A percentile compares a stretch with the other conserved stretches of the same genome.
Conservation (phyloP, 2,113 vertebrate species). For the Xiphophorus hellerii region DNA sequence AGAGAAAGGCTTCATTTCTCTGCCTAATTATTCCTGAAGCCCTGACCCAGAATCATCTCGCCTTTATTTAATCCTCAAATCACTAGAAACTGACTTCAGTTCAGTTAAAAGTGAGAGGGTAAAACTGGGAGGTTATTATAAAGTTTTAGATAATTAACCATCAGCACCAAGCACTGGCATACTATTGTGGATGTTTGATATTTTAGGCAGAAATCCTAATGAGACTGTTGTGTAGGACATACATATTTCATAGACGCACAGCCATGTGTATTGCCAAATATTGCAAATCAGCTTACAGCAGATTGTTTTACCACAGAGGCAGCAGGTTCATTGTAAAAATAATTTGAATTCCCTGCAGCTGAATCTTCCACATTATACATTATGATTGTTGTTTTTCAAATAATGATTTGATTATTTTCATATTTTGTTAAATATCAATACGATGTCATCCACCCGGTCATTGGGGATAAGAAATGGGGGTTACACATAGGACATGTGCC, state of each 20-base stretch:
- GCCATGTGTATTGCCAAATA: constrained; percentile 32
- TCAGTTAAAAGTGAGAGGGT: background rate
- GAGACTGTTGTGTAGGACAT: constrained; percentile 24
- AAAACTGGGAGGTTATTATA: constrained; percentile 1
- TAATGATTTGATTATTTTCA: too few species aligned
- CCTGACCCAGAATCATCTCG: constrained; percentile 40
- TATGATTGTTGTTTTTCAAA: too few species aligned
- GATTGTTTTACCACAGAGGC: constrained; percentile 1
- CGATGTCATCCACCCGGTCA: too few species aligned
- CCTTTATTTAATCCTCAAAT: constrained; percentile 17
- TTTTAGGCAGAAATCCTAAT: constrained; percentile 48
- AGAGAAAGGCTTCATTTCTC: constrained; percentile 30
- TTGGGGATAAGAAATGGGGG: too few species aligned
- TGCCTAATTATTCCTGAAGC: constrained; percentile 39
- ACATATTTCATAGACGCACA: constrained; percentile 49
- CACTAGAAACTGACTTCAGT: background rate
- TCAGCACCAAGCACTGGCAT: background rate
- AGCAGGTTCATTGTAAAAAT: background rate
- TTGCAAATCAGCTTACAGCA: constrained; percentile 20
- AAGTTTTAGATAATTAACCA: background rate
- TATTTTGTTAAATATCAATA: too few species aligned
- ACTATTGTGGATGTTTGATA: constrained; percentile 44
- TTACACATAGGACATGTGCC: too few species aligned
- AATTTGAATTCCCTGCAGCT: background rate
- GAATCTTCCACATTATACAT: too few species aligned